A percentile compares a stretch with the other conserved stretches of the same genome.
Evolutionary conservation across 30 jellyfish, hydroid and myxozoan species (phyloP).

Genomic region (Aurelia sp.): DNA sequence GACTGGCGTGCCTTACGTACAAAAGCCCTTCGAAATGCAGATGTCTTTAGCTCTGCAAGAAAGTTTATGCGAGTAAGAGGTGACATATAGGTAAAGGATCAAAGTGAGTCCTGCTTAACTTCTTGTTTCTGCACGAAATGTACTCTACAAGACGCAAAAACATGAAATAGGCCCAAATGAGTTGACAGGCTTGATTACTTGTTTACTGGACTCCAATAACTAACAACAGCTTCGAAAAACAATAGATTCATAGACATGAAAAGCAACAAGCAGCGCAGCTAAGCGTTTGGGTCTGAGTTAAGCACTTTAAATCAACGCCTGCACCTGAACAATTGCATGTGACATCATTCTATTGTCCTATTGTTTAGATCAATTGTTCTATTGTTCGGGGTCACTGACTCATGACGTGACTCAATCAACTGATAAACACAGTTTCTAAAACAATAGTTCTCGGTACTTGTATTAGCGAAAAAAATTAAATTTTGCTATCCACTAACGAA

Average conservation of each 20-base stretch:
- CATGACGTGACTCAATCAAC: constrained; percentile 29
- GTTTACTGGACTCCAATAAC: too few relatives aligned
- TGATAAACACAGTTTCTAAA: background rate
- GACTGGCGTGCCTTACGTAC: too few relatives aligned
- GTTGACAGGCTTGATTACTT: too few relatives aligned
- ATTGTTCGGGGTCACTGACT: constrained; percentile 59
- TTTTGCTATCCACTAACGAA: background rate
- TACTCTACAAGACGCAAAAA: too few relatives aligned
- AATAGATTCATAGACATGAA: background rate
- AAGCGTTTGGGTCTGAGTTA: constrained; percentile 22
- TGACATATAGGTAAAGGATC: too few relatives aligned
- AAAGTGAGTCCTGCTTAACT: too few relatives aligned
- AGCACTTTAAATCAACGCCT: constrained; percentile 30
- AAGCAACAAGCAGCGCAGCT: constrained; percentile 16
- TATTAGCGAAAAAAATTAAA: background rate
- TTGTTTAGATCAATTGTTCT: constrained; percentile 33
- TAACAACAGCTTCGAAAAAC: too few relatives aligned
- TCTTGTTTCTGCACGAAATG: too few relatives aligned
- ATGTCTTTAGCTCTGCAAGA: too few relatives aligned
- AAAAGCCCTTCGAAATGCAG: too few relatives aligned
- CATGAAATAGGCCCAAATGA: too few relatives aligned
- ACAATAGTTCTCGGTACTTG: background rate
- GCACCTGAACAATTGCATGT: constrained; percentile 57
- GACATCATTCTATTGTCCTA: constrained; percentile 48
- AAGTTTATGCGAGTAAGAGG: too few relatives aligned